These are phyloP conservation scores for Drosophila lacteicornis DNA, from an alignment of 1,140 invertebrate genomes.

Conservation along the genomic window DNA sequence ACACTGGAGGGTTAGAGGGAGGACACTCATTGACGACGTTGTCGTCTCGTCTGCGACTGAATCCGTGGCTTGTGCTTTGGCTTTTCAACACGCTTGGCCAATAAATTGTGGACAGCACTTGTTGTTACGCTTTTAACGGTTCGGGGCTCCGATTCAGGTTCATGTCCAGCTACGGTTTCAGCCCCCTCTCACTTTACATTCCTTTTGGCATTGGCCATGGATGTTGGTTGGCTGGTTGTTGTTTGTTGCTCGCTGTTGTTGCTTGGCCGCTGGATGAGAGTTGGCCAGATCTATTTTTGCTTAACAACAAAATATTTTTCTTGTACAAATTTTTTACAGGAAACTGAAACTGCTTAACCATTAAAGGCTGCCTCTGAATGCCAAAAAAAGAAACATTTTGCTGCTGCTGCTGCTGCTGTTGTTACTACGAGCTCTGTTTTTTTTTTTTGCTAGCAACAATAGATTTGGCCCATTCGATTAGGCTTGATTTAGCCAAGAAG, in stretches of 20 bases:
- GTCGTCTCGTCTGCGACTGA: constrained; percentile 46
- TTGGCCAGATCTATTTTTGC: constrained; percentile 78
- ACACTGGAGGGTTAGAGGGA: constrained; percentile 2
- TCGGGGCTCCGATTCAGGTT: constrained; percentile 42
- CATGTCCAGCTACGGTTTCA: constrained; percentile 47
- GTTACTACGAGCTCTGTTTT: constrained; percentile 30
- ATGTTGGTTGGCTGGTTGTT: not conserved
- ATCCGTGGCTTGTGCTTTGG: constrained; percentile 54
- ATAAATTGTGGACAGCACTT: constrained; percentile 80
- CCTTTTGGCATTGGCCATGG: constrained; percentile 70
- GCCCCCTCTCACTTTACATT: constrained; percentile 75
- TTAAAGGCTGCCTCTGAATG: constrained; percentile 59
- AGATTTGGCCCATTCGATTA: constrained; percentile 78
- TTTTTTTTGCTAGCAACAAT: constrained; percentile 43
- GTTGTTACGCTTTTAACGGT: constrained; percentile 81
- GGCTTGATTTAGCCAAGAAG: constrained; percentile 74
- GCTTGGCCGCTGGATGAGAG: not conserved
- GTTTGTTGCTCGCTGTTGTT: constrained; percentile 1
- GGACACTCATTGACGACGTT: constrained; percentile 68
- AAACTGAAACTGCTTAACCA: constrained; percentile 77
- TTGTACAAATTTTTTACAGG: constrained; percentile 73
- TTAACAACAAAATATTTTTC: constrained; percentile 79
- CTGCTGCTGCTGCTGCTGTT: constrained; percentile 22
- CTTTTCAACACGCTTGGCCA: constrained; percentile 81
- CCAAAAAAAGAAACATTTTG: constrained; percentile 59